These are phyloP conservation scores for Anomalospiza imberbis DNA, from an alignment of 2,797 vertebrate species.

Conservation along the genomic window DNA sequence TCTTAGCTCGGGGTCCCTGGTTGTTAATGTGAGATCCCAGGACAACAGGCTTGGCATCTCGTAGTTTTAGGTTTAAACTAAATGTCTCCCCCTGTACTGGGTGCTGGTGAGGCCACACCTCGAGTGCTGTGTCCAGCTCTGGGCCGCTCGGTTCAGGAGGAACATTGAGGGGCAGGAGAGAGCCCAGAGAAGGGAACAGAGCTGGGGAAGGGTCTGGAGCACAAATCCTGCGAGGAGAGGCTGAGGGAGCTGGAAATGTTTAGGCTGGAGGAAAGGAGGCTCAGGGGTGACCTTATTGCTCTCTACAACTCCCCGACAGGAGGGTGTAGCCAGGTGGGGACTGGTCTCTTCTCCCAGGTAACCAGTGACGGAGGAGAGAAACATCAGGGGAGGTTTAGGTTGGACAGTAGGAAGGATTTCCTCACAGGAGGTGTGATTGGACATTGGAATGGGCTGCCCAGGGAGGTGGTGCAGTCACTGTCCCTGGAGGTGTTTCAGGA, in stretches of 20 bases:
- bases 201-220: not conserved
- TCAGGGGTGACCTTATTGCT: not conserved
- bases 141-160: not conserved
- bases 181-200: not conserved
- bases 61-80: not conserved
- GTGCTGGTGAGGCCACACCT: not conserved
- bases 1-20: not conserved
- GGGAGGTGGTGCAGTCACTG: not conserved
- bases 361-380: not conserved
- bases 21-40: not conserved
- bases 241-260: not conserved
- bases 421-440: not conserved
- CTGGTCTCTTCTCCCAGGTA: not conserved
- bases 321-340: not conserved
- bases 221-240: rapidly evolving
- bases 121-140: not conserved
- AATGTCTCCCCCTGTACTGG: not conserved
- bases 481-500: not conserved
- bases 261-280: not conserved
- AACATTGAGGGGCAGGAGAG: not conserved
- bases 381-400: not conserved
- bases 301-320: not conserved
- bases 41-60: not conserved
- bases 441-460: not conserved
- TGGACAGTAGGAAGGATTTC: not conserved